Evolutionary conservation across 1,140 invertebrate species (phyloP).

Genomic region (Brachionus sp.): DNA sequence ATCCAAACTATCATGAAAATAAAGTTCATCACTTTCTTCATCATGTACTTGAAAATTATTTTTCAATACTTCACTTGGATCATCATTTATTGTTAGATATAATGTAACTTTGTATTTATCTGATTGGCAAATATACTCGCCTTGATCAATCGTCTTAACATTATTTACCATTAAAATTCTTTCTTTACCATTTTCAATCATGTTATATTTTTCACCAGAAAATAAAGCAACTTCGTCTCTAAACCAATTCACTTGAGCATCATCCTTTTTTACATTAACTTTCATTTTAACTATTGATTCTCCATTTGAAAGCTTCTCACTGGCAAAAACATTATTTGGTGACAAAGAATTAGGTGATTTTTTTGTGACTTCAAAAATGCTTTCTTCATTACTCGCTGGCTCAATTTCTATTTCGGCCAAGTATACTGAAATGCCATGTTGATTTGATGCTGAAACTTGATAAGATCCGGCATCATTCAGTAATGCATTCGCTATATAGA

Average conservation of each 20-base stretch:
- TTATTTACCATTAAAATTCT: constrained; percentile 28
- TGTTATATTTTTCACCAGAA: background rate
- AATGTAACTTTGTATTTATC: constrained; percentile 34
- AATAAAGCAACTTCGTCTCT: background rate
- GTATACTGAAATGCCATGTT: constrained; percentile 24
- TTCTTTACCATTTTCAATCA: constrained; percentile 27
- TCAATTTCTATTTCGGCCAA: constrained; percentile 33
- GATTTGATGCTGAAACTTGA: constrained; percentile 27
- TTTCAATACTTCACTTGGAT: background rate
- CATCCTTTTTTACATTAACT: background rate
- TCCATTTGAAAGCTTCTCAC: background rate
- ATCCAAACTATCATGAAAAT: background rate
- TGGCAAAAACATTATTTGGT: background rate
- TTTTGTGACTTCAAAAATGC: background rate
- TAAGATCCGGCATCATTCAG: constrained; percentile 21
- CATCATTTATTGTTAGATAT: constrained; percentile 22
- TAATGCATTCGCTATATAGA: background rate
- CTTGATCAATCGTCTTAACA: background rate
- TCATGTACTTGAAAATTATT: background rate
- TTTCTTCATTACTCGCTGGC: background rate
- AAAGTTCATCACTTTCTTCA: background rate
- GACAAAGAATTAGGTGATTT: background rate
- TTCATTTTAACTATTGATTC: background rate
- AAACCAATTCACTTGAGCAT: constrained; percentile 31
- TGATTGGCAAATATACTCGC: constrained; percentile 33